A percentile compares a stretch with the other conserved stretches of the same genome.
These are phyloP conservation scores for Coluber constrictor DNA, from an alignment of 2,797 vertebrate species.

Conservation along the genomic window DNA sequence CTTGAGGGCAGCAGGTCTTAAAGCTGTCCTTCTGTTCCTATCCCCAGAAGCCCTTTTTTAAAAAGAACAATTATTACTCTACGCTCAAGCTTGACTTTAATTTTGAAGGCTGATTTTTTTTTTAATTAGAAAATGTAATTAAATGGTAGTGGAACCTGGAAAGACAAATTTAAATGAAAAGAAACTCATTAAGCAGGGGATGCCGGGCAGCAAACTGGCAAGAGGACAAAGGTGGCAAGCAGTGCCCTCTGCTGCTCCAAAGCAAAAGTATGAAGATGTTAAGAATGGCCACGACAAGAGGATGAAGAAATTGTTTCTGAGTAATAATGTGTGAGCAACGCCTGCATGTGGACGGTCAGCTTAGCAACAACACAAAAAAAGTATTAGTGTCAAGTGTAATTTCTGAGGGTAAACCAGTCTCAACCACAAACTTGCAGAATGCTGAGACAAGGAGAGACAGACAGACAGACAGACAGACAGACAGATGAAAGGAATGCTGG, in stretches of 20 bases:
- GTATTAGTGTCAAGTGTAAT: no score
- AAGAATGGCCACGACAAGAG: background rate
- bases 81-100: background rate
- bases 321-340: background rate
- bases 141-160: background rate
- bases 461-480: no score
- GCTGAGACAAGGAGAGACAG: background rate
- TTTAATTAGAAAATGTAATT: conserved; percentile 35
- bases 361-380: background rate
- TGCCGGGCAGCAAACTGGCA: background rate
- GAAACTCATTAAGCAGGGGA: conserved; percentile 1
- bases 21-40: background rate
- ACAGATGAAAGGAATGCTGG: background rate
- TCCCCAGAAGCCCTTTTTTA: background rate
- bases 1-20: no score
- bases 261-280: background rate
- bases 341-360: background rate
- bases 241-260: conserved; percentile 23
- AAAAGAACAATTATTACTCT: background rate
- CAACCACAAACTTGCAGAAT: background rate
- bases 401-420: background rate
- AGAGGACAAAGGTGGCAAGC: background rate
- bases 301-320: background rate
- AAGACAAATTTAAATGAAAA: conserved; percentile 21
- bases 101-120: background rate